These are phyloP conservation scores for Paguma larvata DNA, from an alignment of 2,797 vertebrate genomes.

Conservation along the genomic window DNA sequence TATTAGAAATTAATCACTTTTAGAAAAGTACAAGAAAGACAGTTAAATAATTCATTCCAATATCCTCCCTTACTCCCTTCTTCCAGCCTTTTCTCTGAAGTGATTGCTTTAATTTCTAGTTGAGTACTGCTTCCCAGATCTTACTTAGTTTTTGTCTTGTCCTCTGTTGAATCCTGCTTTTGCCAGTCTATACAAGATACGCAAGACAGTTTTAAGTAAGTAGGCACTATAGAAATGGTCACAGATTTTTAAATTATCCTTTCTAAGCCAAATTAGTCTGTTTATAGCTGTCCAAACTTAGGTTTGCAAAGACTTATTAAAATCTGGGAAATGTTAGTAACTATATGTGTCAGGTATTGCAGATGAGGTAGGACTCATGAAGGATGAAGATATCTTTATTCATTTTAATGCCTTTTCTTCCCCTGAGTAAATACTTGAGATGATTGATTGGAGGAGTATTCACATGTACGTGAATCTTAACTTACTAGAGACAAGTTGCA, in stretches of 20 bases:
- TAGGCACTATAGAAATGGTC: constrained; percentile 47
- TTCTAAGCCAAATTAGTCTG: constrained; percentile 41
- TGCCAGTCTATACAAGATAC: constrained; percentile 41
- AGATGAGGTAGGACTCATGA: background rate
- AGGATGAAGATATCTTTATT: constrained; percentile 19
- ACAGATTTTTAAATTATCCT: constrained; percentile 23
- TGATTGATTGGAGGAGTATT: background rate
- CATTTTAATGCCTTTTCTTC: constrained; percentile 13
- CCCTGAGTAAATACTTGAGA: background rate
- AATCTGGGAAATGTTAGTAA: constrained; percentile 56
- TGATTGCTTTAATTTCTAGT: constrained; percentile 45
- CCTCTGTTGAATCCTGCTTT: background rate
- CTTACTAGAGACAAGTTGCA: background rate
- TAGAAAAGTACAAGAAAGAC: constrained; percentile 12
- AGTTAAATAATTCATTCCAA: background rate
- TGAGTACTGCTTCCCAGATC: background rate
- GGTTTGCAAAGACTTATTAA: constrained; percentile 38
- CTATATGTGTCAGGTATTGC: background rate
- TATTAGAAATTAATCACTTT: constrained; percentile 18
- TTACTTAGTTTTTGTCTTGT: background rate
- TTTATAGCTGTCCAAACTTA: background rate
- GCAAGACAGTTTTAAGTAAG: constrained; percentile 56
- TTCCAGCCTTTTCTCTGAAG: background rate
- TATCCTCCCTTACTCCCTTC: background rate
- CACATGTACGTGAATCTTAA: background rate